A percentile compares a stretch with the other conserved stretches of the same genome.
These are phyloP conservation scores for Xenops minutus DNA, from an alignment of 2,797 vertebrate genomes.

Conservation along the genomic window DNA sequence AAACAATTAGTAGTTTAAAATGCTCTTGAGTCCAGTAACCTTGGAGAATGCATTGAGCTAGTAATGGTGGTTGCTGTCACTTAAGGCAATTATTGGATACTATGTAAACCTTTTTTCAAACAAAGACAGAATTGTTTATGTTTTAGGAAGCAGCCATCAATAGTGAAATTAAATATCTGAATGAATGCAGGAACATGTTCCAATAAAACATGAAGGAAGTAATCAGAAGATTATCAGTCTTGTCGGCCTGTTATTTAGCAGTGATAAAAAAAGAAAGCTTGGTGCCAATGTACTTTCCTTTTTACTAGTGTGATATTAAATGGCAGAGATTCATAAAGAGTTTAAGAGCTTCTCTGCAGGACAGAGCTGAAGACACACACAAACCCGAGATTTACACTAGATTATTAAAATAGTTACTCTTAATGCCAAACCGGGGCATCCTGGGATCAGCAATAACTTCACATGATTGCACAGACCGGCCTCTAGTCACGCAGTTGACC, in stretches of 20 bases:
- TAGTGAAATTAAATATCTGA: constrained; percentile 58
- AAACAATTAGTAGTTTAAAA: constrained; percentile 45
- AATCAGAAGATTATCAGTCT: constrained; percentile 42
- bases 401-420: constrained; percentile 10
- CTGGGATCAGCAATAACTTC: not conserved
- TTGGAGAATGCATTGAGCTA: constrained; percentile 5
- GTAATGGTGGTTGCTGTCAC: not conserved
- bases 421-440: not conserved
- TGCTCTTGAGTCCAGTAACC: not conserved
- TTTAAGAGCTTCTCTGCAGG: constrained; percentile 21
- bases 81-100: constrained; percentile 30
- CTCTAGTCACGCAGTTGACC: not conserved
- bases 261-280: not conserved
- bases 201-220: constrained; percentile 35
- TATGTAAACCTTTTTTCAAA: constrained; percentile 4
- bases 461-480: not conserved
- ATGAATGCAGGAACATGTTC: constrained; percentile 34
- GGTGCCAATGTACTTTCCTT: not conserved
- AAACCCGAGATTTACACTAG: constrained; percentile 6
- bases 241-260: not conserved
- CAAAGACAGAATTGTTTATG: constrained; percentile 19
- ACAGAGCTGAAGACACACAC: not conserved
- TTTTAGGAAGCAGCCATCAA: constrained; percentile 33
- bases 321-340: constrained; percentile 13
- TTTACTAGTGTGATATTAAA: constrained; percentile 13